Conservation (phyloP, 1,140 invertebrate species). For the Limonius californicus region DNA sequence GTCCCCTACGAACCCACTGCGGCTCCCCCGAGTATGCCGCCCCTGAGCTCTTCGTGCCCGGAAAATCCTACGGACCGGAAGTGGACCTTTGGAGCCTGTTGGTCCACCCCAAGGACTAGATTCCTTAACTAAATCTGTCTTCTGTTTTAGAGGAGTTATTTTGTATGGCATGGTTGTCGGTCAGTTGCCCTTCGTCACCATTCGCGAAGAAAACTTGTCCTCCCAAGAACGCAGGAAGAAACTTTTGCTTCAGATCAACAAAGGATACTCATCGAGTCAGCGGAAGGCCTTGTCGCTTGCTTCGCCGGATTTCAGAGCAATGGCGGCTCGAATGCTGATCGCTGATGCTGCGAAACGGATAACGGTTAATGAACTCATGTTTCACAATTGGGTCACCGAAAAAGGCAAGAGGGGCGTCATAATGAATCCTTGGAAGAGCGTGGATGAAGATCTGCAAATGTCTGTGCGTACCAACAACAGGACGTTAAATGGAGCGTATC, state of each 20-base stretch:
- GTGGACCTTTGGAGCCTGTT: constrained; percentile 74
- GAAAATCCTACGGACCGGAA: constrained; percentile 65
- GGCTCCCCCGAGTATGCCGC: constrained; percentile 74
- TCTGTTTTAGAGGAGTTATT: constrained; percentile 59
- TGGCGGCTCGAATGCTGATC: constrained; percentile 36
- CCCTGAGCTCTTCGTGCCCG: constrained; percentile 63
- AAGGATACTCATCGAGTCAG: constrained; percentile 53
- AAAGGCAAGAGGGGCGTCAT: constrained; percentile 39
- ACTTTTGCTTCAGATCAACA: constrained; percentile 60
- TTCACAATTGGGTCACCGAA: constrained; percentile 45
- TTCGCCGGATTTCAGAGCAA: constrained; percentile 40
- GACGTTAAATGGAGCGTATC: too few species aligned
- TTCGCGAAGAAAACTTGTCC: constrained; percentile 46
- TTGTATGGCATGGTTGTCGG: constrained; percentile 66
- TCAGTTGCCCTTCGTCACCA: constrained; percentile 60
- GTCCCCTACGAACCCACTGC: constrained; percentile 64
- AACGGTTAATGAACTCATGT: constrained; percentile 34
- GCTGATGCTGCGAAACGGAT: constrained; percentile 40
- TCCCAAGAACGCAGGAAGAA: constrained; percentile 55
- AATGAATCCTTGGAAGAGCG: constrained; percentile 34
- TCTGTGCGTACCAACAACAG: too few species aligned
- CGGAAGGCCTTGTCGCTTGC: constrained; percentile 46
- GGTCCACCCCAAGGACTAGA: constrained; percentile 34
- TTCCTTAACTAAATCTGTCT: background rate
- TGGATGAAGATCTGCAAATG: constrained; percentile 28